phyloP scores from a whole-genome alignment of 1,140 invertebrate genomes.

The Agrypnia vestita region DNA sequence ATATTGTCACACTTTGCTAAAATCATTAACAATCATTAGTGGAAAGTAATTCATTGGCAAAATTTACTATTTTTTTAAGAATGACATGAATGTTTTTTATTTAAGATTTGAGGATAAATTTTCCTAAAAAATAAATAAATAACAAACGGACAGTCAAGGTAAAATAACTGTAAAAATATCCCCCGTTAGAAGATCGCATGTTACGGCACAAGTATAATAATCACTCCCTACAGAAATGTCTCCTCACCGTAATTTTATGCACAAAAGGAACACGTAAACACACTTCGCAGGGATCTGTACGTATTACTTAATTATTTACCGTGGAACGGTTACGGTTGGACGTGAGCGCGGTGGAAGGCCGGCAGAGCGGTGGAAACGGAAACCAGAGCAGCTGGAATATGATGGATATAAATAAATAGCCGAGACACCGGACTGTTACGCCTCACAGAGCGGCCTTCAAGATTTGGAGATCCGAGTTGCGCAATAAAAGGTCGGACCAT shows the following conservation, averaged over 20 bases:
- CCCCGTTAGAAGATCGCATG: no score
- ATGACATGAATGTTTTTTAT: no score
- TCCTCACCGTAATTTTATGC: background rate
- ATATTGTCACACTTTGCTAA: no score
- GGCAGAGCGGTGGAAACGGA: constrained; percentile 10
- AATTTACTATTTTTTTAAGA: no score
- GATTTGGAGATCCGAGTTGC: constrained; percentile 37
- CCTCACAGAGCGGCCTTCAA: constrained; percentile 30
- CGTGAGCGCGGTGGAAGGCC: background rate
- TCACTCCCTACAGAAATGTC: no score
- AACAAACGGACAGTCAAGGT: no score
- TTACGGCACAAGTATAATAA: no score
- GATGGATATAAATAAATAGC: constrained; percentile 19
- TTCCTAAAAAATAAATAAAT: background rate
- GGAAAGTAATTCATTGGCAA: no score
- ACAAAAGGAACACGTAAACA: background rate
- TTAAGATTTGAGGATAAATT: background rate
- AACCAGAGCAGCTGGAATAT: background rate
- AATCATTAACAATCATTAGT: no score
- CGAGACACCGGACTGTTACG: constrained; percentile 25
- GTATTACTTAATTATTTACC: constrained; percentile 11
- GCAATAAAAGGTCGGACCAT: constrained; percentile 40
- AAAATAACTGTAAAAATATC: no score
- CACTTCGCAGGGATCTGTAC: background rate
- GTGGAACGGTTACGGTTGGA: background rate